Base-by-base conservation (phyloP, 1,140 invertebrate species). In the Drosophila oshimai region DNA sequence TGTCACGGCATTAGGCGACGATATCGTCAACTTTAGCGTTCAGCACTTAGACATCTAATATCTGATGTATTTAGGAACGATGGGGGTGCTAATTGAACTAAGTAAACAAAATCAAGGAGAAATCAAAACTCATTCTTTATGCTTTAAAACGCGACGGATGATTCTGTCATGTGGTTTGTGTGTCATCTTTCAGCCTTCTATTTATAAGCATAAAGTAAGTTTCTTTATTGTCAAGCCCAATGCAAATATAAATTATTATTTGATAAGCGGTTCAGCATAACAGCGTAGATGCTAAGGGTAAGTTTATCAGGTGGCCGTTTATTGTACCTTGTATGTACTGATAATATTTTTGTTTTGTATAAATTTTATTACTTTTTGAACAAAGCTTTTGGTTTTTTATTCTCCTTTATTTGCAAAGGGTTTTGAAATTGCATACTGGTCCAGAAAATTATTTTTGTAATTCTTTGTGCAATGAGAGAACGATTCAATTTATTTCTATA, bases 1-100 rank as follows among this genome's bases (percentile, higher is more conserved):
- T 72, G 65, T 68, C 58, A 65, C 50, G 61, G 22, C 37, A 81
- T 81, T 72, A 75, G 54, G 36, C 49, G 31, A 10, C 18, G 51
- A 51, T 83, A 83, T 67, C 44, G 34, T 65, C 58, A 55, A 67
- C 42, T 61, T 78, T 73, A 42, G 34, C 29, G 34, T 28, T 44
- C 10, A 50, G 15, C 13, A 47, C 18, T 61, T 58, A 39, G 18
- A 44, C 17, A 46, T 55, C 46, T 36, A 29, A 47, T 4, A n/a
- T 7, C 2, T n/a, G n/a, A 41, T 17, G 26, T 12, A 12, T 61
- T 28, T 45, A 26, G 20, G 1, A 65, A 39, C 26, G 33, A 31
- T 29, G 6, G 17, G 17, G 34, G 58, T 65, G 58, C 58, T 65
- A 65, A 65, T 50, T 65, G 33, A 49, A 64, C 12, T 13, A 7